Base-by-base conservation (phyloP, 2,888 invertebrate species). In the Noctua fimbriata region DNA sequence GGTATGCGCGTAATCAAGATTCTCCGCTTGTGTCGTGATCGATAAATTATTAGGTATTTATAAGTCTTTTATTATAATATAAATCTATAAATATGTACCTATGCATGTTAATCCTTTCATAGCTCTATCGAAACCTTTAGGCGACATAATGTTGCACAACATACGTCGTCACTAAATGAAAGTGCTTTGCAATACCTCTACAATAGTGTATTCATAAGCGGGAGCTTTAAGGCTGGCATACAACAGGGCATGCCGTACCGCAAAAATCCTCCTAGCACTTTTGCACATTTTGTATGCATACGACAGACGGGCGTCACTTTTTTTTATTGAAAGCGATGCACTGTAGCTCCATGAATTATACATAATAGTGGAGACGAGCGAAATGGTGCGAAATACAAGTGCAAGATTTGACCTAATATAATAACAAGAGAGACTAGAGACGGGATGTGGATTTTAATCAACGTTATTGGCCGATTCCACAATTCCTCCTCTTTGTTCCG, bases 141-240 rank as follows among this genome's bases (percentile, higher is more conserved):
- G 28, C 2, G 49, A 73, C 49, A 66, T 32, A 44, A 7, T 41
- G 32, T 28, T 65, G 18, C 63, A 24, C 18, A 69, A 58, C 49
- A n/a, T 73, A 41, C 41, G 7, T 47, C 32, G 14, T 70, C 24
- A 36, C 24, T 1, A 3, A 14, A n/a, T 44, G 63, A 76, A 80
- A 16, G 18, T 32, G 74, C 44, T 84, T 74, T 69, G 60, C 69
- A 69, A 66, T 58, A 14, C 44, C 41, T 55, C 67, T 52, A 63
- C 63, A 83, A 84, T 58, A 67, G 49, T 36, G 41, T 55, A 71
- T 63, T 63, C 69, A 84, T 72, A 69, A 58, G 60, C 28, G 21
- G 21, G 24, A 44, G 67, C 44, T 67, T 67, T n/a, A 67, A 44
- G n/a, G n/a, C 41, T 16, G 41, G 14, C 41, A 16, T 44, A 41